Base-by-base conservation (phyloP, 1,140 invertebrate species). In the Caenorhabditis remanei region DNA sequence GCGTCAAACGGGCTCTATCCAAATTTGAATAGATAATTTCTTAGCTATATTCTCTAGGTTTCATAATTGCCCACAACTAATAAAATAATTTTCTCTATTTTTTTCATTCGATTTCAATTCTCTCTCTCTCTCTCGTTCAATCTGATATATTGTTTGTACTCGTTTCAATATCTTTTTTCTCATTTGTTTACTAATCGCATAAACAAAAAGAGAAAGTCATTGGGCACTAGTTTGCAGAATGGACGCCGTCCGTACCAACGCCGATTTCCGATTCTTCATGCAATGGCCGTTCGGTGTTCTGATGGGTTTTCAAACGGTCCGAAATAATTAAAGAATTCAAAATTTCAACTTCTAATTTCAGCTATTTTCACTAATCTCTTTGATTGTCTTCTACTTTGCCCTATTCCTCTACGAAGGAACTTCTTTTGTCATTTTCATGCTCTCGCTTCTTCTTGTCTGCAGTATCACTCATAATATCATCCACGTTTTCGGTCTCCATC, bases 191-290 rank as follows among this genome's bases (percentile, higher is more conserved):
- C 46, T 11, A 50, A 53, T 41, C 9, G 40, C 50, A 79, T 79
- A 79, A 79, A 79, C 71, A 79, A 21, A 46, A 14, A 9, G 13
- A 50, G 71, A 46, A 43, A 21, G 8, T n/a, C 56, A 61, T 61
- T 61, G 8, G 14, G 41, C 21, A 24, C 16, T 46, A 79, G 43
- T 79, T 79, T 79, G 46, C 71, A 79, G 71, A 50, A 79, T 79
- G 71, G 71, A 79, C 50, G 9, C 71, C 71, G 46, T 79, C 46
- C 71, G 71, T 24, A 79, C 71, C 46, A 79, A 79, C 46, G 71
- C 71, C 40, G 71, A 79, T 79, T 79, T 79, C 24, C 71, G 71
- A 53, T 79, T 79, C 40, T 79, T 79, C 46, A 50, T 79, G 71
- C 71, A 79, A 79, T 79, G 71, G 71, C 71, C 71, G 8, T 79